Percentiles rank a stretch among this genome's conserved stretches.
Evolutionary conservation across 2,113 vertebrate genomes (phyloP).

Genomic region (Chelonoidis abingdonii): DNA sequence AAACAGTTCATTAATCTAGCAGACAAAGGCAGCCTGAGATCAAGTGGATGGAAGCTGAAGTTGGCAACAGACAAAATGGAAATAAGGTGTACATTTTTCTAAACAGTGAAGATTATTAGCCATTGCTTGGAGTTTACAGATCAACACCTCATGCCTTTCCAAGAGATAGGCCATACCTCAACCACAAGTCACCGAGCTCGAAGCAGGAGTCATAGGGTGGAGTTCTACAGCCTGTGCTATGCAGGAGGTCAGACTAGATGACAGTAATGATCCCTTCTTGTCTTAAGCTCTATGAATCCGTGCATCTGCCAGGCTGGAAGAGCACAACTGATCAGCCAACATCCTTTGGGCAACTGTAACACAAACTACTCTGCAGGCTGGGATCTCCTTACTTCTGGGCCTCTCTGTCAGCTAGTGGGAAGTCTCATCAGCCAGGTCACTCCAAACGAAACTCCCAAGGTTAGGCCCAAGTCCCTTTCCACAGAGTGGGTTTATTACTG

Average conservation of each 20-base stretch:
- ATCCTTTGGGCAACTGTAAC: not conserved
- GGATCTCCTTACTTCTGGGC: not conserved
- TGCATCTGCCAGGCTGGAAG: not conserved
- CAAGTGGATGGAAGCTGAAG: conserved; percentile 1
- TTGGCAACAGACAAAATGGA: not conserved
- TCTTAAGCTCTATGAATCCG: not conserved
- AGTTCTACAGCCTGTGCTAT: not conserved
- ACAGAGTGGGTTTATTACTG: not conserved
- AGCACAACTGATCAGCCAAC: not conserved
- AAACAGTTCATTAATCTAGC: not conserved
- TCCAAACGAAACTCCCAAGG: rapidly evolving
- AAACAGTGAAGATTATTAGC: not conserved
- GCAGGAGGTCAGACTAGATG: not conserved
- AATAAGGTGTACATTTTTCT: not conserved
- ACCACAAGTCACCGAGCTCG: not conserved
- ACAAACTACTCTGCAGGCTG: not conserved
- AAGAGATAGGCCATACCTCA: not conserved
- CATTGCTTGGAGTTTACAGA: not conserved
- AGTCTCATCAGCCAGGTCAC: rapidly evolving
- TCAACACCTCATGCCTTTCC: not conserved
- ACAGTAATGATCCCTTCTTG: not conserved
- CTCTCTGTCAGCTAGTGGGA: rapidly evolving
- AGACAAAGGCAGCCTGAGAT: not conserved
- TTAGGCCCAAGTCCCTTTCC: not conserved
- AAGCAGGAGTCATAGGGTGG: not conserved